Base-by-base conservation (phyloP, 2,888 invertebrate species). In the Hypomecis punctinalis region DNA sequence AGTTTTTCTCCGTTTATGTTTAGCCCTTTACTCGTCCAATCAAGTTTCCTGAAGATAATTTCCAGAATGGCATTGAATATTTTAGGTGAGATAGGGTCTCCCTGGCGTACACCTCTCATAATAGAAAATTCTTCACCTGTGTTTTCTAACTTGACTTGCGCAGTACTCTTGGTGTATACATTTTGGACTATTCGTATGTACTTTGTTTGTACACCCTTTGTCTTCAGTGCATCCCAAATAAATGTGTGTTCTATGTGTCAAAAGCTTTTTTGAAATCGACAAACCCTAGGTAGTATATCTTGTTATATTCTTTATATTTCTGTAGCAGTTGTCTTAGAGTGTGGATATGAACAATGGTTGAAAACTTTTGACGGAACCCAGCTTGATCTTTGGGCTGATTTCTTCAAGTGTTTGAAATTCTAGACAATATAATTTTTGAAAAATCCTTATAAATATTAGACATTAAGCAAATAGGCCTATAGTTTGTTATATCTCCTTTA, bases 61-160 rank as follows among this genome's bases (percentile, higher is more conserved):
- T 46, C 46, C 13, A 23, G 8, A 9, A 13, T 13, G 8, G 46
- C 46, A 13, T 11, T 6, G 13, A 46, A 46, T 46, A 46, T 6
- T 46, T 46, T 23, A 46, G 46, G 46, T 46, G 13, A 46, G 46
- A 46, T 46, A 13, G 46, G 46, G 46, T 46, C 46, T 46, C 46
- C 23, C 13, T 46, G 23, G 46, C 46, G 23, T 13, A 46, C 46
- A 5, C 23, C 46, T 13, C 46, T 46, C 23, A 23, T 46, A 5
- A 46, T 23, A 48, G 23, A 9, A 48, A 48, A 33, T 48, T 48
- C 23, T 8, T 48, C 35, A 35, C 48, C 48, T 33, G 9, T 6
- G 2, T 5, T 9, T 33, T 48, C 48, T 33, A 48, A 48, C 35
- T 48, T 48, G 5, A 48, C 48, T 48, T 48, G 35, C 33, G 48